phyloP scores from a whole-genome alignment of 2,888 invertebrate species.

The Temnothorax ravouxi region DNA sequence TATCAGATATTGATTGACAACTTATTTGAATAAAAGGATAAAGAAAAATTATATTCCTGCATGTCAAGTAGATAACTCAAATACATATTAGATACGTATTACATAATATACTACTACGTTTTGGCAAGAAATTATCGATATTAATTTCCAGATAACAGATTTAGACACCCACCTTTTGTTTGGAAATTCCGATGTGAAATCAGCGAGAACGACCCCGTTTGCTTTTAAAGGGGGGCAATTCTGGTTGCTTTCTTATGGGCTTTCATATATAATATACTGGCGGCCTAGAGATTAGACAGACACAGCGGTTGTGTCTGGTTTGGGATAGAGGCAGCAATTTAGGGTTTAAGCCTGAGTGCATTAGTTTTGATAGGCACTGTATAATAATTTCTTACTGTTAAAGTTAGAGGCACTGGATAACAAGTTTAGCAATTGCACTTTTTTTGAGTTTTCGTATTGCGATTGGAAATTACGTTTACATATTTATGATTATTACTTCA shows the following conservation, averaged over 20 bases:
- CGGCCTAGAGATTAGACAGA: conserved; percentile 84
- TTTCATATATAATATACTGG: conserved; percentile 73
- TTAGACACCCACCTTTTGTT: conserved; percentile 81
- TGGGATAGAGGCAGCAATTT: conserved; percentile 85
- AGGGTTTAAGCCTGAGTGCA: conserved; percentile 83
- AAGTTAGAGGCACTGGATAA: conserved; percentile 74
- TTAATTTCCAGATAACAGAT: conserved; percentile 68
- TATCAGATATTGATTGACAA: background rate
- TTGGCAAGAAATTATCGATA: conserved; percentile 20
- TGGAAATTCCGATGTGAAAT: conserved; percentile 80
- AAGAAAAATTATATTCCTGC: conserved; percentile 10
- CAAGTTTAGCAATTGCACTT: conserved; percentile 48
- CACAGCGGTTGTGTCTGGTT: conserved; percentile 83
- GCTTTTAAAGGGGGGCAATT: conserved; percentile 77
- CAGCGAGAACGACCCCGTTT: conserved; percentile 79
- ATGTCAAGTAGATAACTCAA: conserved; percentile 14
- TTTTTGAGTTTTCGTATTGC: conserved; percentile 29
- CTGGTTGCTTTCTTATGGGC: conserved; percentile 76
- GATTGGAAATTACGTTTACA: background rate
- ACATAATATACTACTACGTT: background rate
- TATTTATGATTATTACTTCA: background rate
- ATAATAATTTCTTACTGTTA: conserved; percentile 63
- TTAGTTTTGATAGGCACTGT: conserved; percentile 78
- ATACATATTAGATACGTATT: background rate
- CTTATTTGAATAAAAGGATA: background rate